Evolutionary conservation across 2,888 invertebrate species (phyloP), one percentile per base, ranked within the genome.

Genomic region (Neoascia interrupta): DNA sequence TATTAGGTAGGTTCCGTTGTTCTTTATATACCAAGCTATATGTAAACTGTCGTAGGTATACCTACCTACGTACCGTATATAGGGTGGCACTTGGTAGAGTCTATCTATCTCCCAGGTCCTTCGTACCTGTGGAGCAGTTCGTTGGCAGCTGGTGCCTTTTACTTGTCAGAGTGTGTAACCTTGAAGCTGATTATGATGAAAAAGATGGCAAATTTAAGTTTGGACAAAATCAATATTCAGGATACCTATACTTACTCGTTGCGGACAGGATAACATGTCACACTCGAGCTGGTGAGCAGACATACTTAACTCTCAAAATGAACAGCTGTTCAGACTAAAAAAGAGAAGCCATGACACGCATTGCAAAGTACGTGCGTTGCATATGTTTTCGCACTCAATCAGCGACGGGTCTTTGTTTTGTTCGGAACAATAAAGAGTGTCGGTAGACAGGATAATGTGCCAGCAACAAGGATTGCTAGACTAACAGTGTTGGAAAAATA

Each of bases 151-250:
- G 53, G 58, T 74, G 47, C 54, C 37, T 47, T 36, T n/a, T 28
- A 34, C 18, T 56, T 31, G 43, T 18, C 21, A 37, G 2, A 21
- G n/a, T n/a, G 26, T 31, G 43, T 73, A 79, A 79, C 79, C 72
- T 79, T 79, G 79, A 79, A 68, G 79, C 60, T 41, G 72, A 72
- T 60, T 64, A 79, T 66, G 72, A 60, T 34, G 76, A 36, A 53
- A 64, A 31, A 47, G 47, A 41, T 63, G 31, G 49, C 41, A 60
- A 69, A 64, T 73, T 72, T 36, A 73, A 72, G 66, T 61, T 6
- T 68, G 54, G 37, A 72, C 70, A 72, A 79, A 79, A 79, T 79
- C 79, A 79, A 79, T 79, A 79, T 36, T 54, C 60, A 15, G 53
- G 64, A 60, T 53, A 64, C 36, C 61, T 51, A 23, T 13, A 41